phyloP scores from a whole-genome alignment of 1,140 invertebrate genomes.

The Eumeta japonica region DNA sequence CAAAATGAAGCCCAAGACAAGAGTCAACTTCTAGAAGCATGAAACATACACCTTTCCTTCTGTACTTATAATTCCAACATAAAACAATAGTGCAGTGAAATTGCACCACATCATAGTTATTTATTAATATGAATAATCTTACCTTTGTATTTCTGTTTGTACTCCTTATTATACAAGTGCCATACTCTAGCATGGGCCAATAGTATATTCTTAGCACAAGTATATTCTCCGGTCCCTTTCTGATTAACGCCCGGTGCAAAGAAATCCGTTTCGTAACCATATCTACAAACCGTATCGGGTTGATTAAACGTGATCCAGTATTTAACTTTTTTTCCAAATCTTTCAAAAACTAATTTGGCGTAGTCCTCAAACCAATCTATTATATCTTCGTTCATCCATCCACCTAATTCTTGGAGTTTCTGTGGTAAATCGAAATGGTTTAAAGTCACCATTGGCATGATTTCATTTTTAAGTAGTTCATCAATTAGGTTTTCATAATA shows the following conservation, averaged over 20 bases:
- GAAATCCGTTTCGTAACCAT: constrained; percentile 55
- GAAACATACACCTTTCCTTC: neutral
- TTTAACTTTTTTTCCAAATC: constrained; percentile 61
- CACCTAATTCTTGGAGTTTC: constrained; percentile 62
- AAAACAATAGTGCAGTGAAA: too few relatives aligned
- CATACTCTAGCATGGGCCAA: constrained; percentile 63
- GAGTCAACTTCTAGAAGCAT: neutral
- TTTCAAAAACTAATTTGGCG: constrained; percentile 59
- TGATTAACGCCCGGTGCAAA: constrained; percentile 54
- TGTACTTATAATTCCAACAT: neutral
- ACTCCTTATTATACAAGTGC: constrained; percentile 64
- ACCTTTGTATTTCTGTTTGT: constrained; percentile 59
- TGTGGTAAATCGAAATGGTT: constrained; percentile 70
- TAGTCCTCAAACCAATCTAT: constrained; percentile 63
- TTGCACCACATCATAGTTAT: neutral
- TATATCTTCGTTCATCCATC: constrained; percentile 64
- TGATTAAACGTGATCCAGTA: constrained; percentile 72
- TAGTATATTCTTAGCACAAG: constrained; percentile 61
- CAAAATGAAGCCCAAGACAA: too few relatives aligned
- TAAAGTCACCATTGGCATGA: constrained; percentile 64
- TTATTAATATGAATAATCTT: constrained; percentile 9
- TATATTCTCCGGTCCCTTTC: constrained; percentile 55
- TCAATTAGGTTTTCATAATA: constrained; percentile 69
- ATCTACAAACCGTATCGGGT: constrained; percentile 61
- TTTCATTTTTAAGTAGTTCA: constrained; percentile 57